A percentile compares a stretch with the other conserved stretches of the same genome.
phyloP scores from a whole-genome alignment of 2,113 vertebrate genomes.

The Choloepus hoffmanni region DNA sequence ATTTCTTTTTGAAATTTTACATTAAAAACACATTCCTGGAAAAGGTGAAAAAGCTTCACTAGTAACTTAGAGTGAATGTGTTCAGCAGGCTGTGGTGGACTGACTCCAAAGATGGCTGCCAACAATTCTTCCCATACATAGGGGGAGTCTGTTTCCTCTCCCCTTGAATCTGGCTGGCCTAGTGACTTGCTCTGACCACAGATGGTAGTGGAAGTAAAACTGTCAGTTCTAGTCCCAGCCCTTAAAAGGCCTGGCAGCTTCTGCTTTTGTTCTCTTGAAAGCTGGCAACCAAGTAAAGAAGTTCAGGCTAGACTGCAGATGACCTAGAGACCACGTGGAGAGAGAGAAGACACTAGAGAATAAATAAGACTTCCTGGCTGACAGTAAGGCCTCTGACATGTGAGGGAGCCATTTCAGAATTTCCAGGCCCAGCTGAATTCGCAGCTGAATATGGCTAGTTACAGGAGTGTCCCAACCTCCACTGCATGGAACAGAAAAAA shows the following conservation, averaged over 20 bases:
- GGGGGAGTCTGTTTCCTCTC: not conserved
- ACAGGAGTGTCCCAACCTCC: not conserved
- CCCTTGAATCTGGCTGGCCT: not conserved
- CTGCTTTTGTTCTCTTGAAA: not conserved
- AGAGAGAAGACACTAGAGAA: not conserved
- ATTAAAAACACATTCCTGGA: not conserved
- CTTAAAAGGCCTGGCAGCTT: not conserved
- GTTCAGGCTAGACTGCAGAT: not conserved
- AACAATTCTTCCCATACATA: not conserved
- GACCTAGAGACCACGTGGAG: not conserved
- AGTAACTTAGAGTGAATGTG: not conserved
- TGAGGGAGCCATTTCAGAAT: not conserved
- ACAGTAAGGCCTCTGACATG: not conserved
- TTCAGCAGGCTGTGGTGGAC: not conserved
- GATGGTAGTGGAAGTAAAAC: constrained; percentile 19
- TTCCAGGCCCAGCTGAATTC: not conserved
- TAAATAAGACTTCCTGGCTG: not conserved
- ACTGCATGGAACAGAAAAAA: not conserved
- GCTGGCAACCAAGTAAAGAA: not conserved
- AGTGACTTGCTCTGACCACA: not conserved
- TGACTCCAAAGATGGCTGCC: not conserved
- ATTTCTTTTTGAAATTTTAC: no score
- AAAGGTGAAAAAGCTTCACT: not conserved
- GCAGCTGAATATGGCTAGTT: not conserved
- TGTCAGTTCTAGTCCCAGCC: not conserved